A percentile compares a stretch with the other conserved stretches of the same genome.
Evolutionary conservation across 2,888 invertebrate species (phyloP).

Genomic region (Cryptosula pallasiana): DNA sequence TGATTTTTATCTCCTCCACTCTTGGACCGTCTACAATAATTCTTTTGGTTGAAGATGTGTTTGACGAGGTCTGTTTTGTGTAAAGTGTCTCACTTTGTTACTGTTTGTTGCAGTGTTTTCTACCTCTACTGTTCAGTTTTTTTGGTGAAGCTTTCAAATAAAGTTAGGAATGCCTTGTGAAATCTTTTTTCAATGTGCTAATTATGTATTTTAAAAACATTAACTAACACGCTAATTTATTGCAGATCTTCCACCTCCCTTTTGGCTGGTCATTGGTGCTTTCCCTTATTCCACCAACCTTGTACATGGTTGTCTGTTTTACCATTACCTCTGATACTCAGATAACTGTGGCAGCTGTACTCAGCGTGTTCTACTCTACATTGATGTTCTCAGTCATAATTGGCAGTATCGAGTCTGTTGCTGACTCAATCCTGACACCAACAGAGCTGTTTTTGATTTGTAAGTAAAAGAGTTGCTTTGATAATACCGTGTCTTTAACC

Average conservation of each 20-base stretch:
- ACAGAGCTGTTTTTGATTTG: constrained; percentile 34
- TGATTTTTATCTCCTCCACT: constrained; percentile 35
- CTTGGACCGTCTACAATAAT: constrained; percentile 37
- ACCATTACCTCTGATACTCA: constrained; percentile 63
- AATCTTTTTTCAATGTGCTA: no score
- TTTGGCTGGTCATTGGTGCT: constrained; percentile 74
- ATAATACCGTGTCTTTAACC: no score
- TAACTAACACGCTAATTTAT: no score
- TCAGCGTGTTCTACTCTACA: constrained; percentile 34
- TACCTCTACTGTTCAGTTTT: no score
- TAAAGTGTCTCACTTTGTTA: no score
- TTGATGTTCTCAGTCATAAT: constrained; percentile 38
- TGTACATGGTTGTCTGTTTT: constrained; percentile 35
- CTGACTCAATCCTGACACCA: constrained; percentile 33
- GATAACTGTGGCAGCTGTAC: constrained; percentile 57
- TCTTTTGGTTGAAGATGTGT: constrained; percentile 36
- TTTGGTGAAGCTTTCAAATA: no score
- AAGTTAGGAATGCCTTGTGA: no score
- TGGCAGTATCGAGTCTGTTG: constrained; percentile 34
- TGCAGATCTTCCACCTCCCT: constrained; percentile 64
- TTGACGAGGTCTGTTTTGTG: constrained; percentile 59
- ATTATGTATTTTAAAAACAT: no score
- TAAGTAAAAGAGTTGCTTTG: no score
- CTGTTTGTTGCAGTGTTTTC: no score
- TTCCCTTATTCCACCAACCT: constrained; percentile 30